Percentiles rank a stretch among this genome's conserved stretches.
phyloP scores from a whole-genome alignment of 2,888 invertebrate species.

The Yponomeuta cagnagella region DNA sequence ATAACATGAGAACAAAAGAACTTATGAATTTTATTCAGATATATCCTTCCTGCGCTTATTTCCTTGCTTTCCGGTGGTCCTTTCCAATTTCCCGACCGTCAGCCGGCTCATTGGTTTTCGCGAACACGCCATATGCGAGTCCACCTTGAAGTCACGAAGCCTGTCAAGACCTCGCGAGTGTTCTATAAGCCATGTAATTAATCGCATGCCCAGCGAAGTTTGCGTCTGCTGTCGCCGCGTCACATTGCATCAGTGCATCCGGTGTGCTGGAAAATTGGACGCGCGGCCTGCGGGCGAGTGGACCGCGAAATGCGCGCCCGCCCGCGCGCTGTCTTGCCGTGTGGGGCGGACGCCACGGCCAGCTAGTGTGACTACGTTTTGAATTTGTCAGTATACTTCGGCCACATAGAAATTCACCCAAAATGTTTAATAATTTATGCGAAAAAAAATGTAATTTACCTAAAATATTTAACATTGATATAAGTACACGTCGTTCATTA shows the following conservation, averaged over 20 bases:
- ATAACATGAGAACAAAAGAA: not conserved
- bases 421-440: too few relatives aligned
- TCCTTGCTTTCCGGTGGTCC: not conserved
- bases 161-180: not conserved
- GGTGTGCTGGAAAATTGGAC: slow-evolving; percentile 67
- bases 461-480: too few relatives aligned
- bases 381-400: too few relatives aligned
- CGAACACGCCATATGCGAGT: not conserved
- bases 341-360: not conserved
- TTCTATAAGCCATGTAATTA: slow-evolving; percentile 48
- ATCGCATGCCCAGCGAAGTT: slow-evolving; percentile 38
- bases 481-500: too few relatives aligned
- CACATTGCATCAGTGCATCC: slow-evolving; percentile 56
- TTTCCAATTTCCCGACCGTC: not conserved
- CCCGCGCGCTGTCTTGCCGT: not conserved
- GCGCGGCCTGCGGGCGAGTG: slow-evolving; percentile 24
- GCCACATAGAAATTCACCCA: too few relatives aligned
- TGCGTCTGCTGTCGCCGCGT: slow-evolving; percentile 58
- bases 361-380: not conserved
- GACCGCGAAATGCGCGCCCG: not conserved
- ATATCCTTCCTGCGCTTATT: not conserved
- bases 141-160: slow-evolving; percentile 2
- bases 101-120: not conserved
- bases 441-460: too few relatives aligned
- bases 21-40: too few relatives aligned